phyloP scores from a whole-genome alignment of 2,888 invertebrate genomes.

The Brachyopa scutellaris region DNA sequence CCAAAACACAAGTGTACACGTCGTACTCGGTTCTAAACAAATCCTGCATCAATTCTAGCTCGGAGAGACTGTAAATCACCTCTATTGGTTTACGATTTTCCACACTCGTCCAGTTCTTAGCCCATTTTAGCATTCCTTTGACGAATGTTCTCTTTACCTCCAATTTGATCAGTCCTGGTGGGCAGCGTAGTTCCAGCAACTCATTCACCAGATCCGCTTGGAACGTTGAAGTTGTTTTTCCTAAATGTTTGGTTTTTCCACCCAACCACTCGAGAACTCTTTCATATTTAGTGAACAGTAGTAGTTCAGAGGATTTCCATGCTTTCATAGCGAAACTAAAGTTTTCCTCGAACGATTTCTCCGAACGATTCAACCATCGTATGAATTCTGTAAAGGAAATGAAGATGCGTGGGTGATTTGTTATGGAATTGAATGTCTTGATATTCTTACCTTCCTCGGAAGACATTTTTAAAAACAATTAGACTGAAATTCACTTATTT shows the following conservation, averaged over 20 bases:
- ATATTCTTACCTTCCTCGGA: slow-evolving; percentile 51
- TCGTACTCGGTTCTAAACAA: slow-evolving; percentile 75
- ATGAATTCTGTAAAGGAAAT: slow-evolving; percentile 76
- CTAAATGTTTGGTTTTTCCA: slow-evolving; percentile 48
- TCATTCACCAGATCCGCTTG: slow-evolving; percentile 71
- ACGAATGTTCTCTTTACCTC: slow-evolving; percentile 75
- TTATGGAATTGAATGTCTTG: background rate
- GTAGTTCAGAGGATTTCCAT: slow-evolving; percentile 80
- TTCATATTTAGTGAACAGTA: slow-evolving; percentile 78
- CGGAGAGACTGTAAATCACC: slow-evolving; percentile 74
- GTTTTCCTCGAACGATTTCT: slow-evolving; percentile 76
- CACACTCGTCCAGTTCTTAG: slow-evolving; percentile 9
- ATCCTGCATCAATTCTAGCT: slow-evolving; percentile 78
- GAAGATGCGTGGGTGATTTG: background rate
- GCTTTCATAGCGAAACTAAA: slow-evolving; percentile 79
- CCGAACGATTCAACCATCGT: slow-evolving; percentile 77
- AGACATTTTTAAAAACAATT: slow-evolving; percentile 35
- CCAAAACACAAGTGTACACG: slow-evolving; percentile 74
- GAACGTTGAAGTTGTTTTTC: slow-evolving; percentile 61
- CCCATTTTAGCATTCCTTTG: slow-evolving; percentile 66
- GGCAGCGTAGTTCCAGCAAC: slow-evolving; percentile 76
- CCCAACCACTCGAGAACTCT: slow-evolving; percentile 78
- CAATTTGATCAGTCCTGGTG: slow-evolving; percentile 76
- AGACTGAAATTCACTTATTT: slow-evolving; percentile 2
- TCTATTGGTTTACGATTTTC: slow-evolving; percentile 60